Evolutionary conservation across 2,797 vertebrate genomes (phyloP).

Genomic region (Channa striata): DNA sequence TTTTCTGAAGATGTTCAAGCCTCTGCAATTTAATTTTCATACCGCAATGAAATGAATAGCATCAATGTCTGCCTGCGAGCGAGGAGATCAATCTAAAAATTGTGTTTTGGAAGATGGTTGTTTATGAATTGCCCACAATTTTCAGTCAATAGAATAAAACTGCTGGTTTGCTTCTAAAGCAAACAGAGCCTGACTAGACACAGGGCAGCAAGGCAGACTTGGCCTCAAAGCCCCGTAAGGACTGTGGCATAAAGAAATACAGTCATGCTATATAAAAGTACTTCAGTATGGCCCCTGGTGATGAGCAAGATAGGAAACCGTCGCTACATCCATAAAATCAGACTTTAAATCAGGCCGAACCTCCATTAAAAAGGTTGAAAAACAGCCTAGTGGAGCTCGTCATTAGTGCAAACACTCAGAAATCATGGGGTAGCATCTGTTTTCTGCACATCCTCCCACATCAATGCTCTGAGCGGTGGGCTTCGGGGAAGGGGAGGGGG

Average conservation of each 20-base stretch:
- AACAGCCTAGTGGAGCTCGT: constrained; percentile 72
- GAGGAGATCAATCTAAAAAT: constrained; percentile 36
- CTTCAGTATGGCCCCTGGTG: constrained; percentile 45
- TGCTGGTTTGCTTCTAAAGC: constrained; percentile 19
- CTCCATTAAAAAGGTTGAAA: constrained; percentile 70
- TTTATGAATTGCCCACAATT: constrained; percentile 7
- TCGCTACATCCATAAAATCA: constrained; percentile 70
- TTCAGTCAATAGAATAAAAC: constrained; percentile 6
- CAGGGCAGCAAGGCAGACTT: background rate
- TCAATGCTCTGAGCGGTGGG: constrained; percentile 70
- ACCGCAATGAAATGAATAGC: constrained; percentile 26
- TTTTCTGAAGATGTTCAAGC: constrained; percentile 35
- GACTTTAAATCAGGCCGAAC: constrained; percentile 75
- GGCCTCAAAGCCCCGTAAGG: constrained; percentile 20
- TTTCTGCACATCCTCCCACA: constrained; percentile 76
- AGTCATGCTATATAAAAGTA: constrained; percentile 42
- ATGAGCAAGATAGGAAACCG: constrained; percentile 58
- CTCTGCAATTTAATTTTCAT: constrained; percentile 31
- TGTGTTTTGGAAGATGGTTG: constrained; percentile 15
- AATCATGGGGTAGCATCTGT: constrained; percentile 81
- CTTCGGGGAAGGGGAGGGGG: constrained; percentile 62
- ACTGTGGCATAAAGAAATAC: constrained; percentile 32
- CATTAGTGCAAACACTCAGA: constrained; percentile 80
- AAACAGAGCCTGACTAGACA: constrained; percentile 21
- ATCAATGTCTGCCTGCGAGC: constrained; percentile 26